A percentile compares a stretch with the other conserved stretches of the same genome.
phyloP scores from a whole-genome alignment of 1,140 invertebrate genomes.

The Ostrea denselamellosa region DNA sequence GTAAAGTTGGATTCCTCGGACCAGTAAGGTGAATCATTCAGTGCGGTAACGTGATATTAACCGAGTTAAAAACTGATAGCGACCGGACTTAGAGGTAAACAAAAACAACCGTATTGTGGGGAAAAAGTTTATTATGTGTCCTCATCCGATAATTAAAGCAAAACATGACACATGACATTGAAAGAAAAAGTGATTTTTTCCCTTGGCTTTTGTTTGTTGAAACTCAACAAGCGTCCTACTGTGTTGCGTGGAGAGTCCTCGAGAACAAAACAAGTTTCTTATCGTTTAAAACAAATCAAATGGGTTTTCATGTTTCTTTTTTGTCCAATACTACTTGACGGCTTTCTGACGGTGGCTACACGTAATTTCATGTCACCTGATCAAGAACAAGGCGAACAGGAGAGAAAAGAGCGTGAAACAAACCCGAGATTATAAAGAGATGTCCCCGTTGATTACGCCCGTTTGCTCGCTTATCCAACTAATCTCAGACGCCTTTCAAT shows the following conservation, averaged over 20 bases:
- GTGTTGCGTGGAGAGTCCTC: background rate
- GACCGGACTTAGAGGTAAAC: background rate
- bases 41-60: background rate
- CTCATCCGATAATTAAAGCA: slow-evolving; percentile 30
- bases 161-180: slow-evolving; percentile 27
- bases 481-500: slow-evolving; percentile 40
- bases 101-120: slow-evolving; percentile 5
- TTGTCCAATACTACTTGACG: slow-evolving; percentile 1
- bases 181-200: slow-evolving; percentile 33
- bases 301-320: slow-evolving; percentile 19
- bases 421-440: slow-evolving; percentile 26
- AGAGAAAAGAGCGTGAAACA: background rate
- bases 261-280: slow-evolving; percentile 13
- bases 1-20: background rate
- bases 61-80: background rate
- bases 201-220: slow-evolving; percentile 17
- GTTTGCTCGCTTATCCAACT: slow-evolving; percentile 1
- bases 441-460: background rate
- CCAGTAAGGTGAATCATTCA: background rate
- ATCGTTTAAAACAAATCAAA: slow-evolving; percentile 9
- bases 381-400: background rate
- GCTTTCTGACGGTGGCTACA: slow-evolving; percentile 11
- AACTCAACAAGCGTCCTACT: slow-evolving; percentile 14
- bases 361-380: background rate
- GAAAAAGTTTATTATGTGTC: background rate